phyloP scores from a whole-genome alignment of 2,113 vertebrate species.

The Lethenteron reissneri region DNA sequence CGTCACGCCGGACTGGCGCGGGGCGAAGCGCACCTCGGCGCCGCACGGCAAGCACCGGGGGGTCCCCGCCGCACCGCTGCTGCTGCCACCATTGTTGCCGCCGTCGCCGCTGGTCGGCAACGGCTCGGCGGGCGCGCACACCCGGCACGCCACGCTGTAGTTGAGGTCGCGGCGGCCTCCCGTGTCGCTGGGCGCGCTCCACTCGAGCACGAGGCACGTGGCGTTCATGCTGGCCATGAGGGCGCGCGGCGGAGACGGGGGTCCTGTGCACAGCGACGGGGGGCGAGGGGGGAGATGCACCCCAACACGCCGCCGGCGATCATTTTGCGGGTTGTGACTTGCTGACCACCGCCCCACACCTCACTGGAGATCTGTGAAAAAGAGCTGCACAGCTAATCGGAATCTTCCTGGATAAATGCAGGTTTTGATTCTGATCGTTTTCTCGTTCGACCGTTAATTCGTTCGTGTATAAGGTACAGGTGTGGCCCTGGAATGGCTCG shows the following conservation, averaged over 20 bases:
- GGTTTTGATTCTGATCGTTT: too few relatives aligned
- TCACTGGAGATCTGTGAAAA: too few relatives aligned
- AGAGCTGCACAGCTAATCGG: too few relatives aligned
- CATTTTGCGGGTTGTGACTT: too few relatives aligned
- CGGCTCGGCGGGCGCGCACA: slow-evolving; percentile 46
- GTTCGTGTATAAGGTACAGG: too few relatives aligned
- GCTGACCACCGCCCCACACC: too few relatives aligned
- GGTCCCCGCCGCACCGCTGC: slow-evolving; percentile 88
- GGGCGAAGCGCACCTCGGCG: slow-evolving; percentile 62
- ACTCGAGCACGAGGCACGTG: neutral
- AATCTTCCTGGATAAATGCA: too few relatives aligned
- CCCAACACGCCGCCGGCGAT: too few relatives aligned
- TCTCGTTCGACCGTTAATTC: too few relatives aligned
- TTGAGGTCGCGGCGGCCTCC: slow-evolving; percentile 2
- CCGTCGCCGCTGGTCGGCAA: slow-evolving; percentile 71
- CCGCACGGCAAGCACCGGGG: slow-evolving; percentile 68
- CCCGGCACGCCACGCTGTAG: neutral
- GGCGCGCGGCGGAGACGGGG: neutral
- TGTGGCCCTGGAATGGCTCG: too few relatives aligned
- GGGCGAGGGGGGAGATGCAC: too few relatives aligned
- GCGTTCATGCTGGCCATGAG: slow-evolving; percentile 3
- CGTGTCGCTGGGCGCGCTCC: slow-evolving; percentile 1
- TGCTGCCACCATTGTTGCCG: slow-evolving; percentile 79
- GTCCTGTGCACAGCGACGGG: neutral
- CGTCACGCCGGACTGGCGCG: slow-evolving; percentile 64